phyloP scores from a whole-genome alignment of 2,797 vertebrate genomes.

The Hypotaenidia okinawae region DNA sequence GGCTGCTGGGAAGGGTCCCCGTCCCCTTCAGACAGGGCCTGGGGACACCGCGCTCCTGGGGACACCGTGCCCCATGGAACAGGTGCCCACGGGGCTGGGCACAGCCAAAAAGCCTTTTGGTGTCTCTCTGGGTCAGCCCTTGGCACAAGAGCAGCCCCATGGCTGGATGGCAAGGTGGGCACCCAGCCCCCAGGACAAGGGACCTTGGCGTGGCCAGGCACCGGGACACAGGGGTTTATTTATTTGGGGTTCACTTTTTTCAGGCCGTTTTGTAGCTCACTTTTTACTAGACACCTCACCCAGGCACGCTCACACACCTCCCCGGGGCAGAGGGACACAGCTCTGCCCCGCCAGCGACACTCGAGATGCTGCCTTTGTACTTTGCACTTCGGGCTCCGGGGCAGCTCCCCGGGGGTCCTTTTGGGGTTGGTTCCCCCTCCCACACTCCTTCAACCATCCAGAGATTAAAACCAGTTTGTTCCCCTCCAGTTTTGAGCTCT shows the following conservation, averaged over 20 bases:
- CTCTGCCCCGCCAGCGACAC: not conserved
- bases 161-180: rapidly evolving
- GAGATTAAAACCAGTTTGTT: constrained; percentile 35
- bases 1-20: not conserved
- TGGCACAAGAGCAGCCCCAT: rapidly evolving
- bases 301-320: not conserved
- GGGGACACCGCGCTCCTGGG: not conserved
- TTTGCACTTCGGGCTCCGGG: not conserved
- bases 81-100: not conserved
- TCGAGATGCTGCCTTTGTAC: constrained; percentile 22
- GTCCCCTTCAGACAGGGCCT: not conserved
- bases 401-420: not conserved
- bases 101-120: not conserved
- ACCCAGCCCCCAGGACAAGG: not conserved
- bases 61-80: not conserved
- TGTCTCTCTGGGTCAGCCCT: not conserved
- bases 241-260: constrained; percentile 58
- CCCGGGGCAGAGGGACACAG: rapidly evolving
- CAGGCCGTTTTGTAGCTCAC: constrained; percentile 64
- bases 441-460: not conserved
- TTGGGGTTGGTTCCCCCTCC: not conserved
- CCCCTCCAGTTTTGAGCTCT: not conserved
- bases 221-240: not conserved
- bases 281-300: not conserved
- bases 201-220: not conserved